phyloP scores from a whole-genome alignment of 1,140 invertebrate species.

The Diorhabda carinulata region DNA sequence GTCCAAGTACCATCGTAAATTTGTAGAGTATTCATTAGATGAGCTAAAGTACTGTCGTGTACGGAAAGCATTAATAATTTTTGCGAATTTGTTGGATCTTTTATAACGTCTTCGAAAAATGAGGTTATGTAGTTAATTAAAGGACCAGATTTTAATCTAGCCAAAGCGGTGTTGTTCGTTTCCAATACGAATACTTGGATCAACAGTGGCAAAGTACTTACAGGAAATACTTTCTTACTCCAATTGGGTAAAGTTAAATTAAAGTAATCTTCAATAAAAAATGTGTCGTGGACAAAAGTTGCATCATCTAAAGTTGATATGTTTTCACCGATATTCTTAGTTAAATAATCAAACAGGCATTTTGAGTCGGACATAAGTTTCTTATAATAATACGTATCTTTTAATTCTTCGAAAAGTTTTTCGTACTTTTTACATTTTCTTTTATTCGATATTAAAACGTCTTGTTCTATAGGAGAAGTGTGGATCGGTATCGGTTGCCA shows the following conservation, averaged over 20 bases:
- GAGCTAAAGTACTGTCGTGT: neutral
- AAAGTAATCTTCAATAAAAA: slow-evolving; percentile 66
- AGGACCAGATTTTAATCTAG: slow-evolving; percentile 55
- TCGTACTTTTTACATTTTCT: slow-evolving; percentile 62
- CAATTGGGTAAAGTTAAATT: slow-evolving; percentile 68
- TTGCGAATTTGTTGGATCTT: neutral
- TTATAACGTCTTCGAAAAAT: neutral
- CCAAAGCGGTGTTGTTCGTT: slow-evolving; percentile 52
- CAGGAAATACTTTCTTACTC: slow-evolving; percentile 53
- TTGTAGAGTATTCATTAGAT: neutral
- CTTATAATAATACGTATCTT: slow-evolving; percentile 53
- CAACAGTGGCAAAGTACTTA: slow-evolving; percentile 33
- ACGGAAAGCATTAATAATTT: slow-evolving; percentile 1
- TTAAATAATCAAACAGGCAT: slow-evolving; percentile 59
- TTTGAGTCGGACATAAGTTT: slow-evolving; percentile 54
- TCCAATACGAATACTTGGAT: slow-evolving; percentile 48
- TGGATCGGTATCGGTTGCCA: slow-evolving; percentile 91
- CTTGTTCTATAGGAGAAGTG: slow-evolving; percentile 60
- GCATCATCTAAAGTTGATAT: slow-evolving; percentile 53
- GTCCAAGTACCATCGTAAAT: neutral
- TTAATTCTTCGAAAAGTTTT: slow-evolving; percentile 53
- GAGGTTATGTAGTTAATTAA: neutral
- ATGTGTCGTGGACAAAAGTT: slow-evolving; percentile 59
- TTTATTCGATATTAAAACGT: slow-evolving; percentile 56
- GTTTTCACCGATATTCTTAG: slow-evolving; percentile 54